Base-by-base conservation (phyloP, 1,140 invertebrate species). In the Panagrolaimus sp. region DNA sequence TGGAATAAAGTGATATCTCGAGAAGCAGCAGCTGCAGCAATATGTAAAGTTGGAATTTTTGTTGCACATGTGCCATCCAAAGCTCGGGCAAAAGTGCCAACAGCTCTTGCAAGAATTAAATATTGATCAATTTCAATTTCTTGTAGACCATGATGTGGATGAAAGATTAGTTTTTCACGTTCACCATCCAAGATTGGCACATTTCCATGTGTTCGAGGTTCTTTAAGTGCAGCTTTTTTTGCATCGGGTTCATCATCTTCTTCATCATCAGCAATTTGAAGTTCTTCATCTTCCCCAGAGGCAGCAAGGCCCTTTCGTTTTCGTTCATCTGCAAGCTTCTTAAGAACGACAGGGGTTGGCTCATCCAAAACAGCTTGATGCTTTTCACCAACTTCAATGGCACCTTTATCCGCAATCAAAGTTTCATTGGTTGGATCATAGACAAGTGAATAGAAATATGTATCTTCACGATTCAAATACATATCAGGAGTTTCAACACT, bases 401-500 rank as follows among this genome's bases (percentile, higher is more conserved):
- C 93, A 38, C 94, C 94, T 88, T 96, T 95, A 86, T 99, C 96
- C 76, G 95, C 95, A 81, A 98, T 88, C 81, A 99, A 88, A 80
- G 96, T 98, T 86, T 96, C 96, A 86, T 97, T 93, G 85, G 91
- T 89, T 71, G 95, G 95, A 88, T 99, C 96, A 86, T 96, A 99
- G 73, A 99, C 96, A 84, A 98, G 88, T 84, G 95, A 97, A 87
- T 98, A 98, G 86, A 97, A 98, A 88, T 98, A 99, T 83, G 91
- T 91, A 86, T 98, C 94, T 88, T 98, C 94, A 88, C 93, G 94
- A 86, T 93, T 92, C 74, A 97, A 88, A 88, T 98, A 98, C 84
- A 92, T 94, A 77, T 90, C 87, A 76, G 95, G 87, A 74, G 92
- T 92, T 87, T 98, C 96, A 63, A 94, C 96, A 88, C 98, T 95